Base-by-base conservation (phyloP, 1,140 invertebrate species). In the Drosophila hydei region DNA sequence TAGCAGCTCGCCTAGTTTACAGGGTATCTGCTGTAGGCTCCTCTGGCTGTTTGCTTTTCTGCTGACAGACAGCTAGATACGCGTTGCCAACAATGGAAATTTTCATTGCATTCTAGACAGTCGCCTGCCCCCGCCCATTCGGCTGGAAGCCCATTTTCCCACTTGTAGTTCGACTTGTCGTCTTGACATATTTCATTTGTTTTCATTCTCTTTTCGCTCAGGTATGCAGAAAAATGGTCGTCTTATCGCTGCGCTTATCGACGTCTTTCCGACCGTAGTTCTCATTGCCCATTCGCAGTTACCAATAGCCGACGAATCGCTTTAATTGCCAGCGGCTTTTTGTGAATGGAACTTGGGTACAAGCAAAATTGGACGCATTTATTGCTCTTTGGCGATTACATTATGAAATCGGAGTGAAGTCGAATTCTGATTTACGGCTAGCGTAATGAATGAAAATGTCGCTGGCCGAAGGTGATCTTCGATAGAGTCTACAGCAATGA, bases 181-280 rank as follows among this genome's bases (percentile, higher is more conserved):
- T n/a, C 38, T 6, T 9, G 43, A 45, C 43, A 45, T 21, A 45
- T 42, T 18, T n/a, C 48, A 27, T 38, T 54, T 36, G n/a, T 71
- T 70, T 70, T 70, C 3, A 5, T 43, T 18, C 3, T 78, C 56
- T 72, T 68, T 38, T 50, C 60, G 69, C 25, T 64, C 51, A 71
- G 80, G 62, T 77, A 87, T 85, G 80, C 80, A 87, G 77, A 80
- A 84, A 71, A 63, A 59, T 69, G 30, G 73, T 8, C 11, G 38
- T 14, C n/a, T 51, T 87, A 85, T 87, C 79, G 52, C 51, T 59
- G 74, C 73, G 70, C 70, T 81, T 78, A 83, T 83, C 79, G 52
- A 33, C 30, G 21, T 30, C 19, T 71, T 79, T 51, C 60, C 38
- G n/a, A n/a, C n/a, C n/a, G n/a, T n/a, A n/a, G n/a, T n/a, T n/a